A percentile compares a stretch with the other conserved stretches of the same genome.
Conservation (phyloP, 1,140 invertebrate genomes). For the Caligus rogercresseyi region DNA sequence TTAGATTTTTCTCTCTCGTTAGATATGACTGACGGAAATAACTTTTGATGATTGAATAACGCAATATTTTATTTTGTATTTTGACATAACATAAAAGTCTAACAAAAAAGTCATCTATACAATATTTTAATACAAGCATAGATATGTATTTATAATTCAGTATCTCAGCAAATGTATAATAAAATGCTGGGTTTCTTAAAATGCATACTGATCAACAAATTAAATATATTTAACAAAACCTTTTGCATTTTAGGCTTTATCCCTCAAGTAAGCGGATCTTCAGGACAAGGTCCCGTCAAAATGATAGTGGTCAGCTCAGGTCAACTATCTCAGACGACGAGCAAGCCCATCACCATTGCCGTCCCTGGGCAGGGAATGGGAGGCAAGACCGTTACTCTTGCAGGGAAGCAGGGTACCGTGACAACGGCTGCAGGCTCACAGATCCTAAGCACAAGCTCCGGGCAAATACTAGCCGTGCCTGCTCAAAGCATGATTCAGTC, state of each 20-base stretch:
- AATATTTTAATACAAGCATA: no score
- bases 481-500: conserved; percentile 26
- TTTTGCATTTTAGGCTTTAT: not conserved
- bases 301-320: conserved; percentile 41
- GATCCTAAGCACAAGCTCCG: conserved; percentile 16
- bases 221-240: no score
- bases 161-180: no score
- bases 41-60: no score
- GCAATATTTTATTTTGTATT: no score
- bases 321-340: conserved; percentile 22
- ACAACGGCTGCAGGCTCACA: conserved; percentile 26
- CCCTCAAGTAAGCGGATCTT: not conserved
- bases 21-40: no score
- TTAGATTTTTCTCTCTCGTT: no score
- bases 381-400: conserved; percentile 41
- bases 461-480: conserved; percentile 35
- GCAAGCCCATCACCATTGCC: conserved; percentile 46
- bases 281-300: conserved; percentile 31
- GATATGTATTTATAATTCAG: no score
- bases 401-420: conserved; percentile 31
- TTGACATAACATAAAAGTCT: no score
- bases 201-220: no score
- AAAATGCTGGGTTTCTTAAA: no score
- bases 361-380: conserved; percentile 36
- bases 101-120: no score